Conservation (phyloP, 2,113 vertebrate genomes). For the Marcusenius ussheri region DNA sequence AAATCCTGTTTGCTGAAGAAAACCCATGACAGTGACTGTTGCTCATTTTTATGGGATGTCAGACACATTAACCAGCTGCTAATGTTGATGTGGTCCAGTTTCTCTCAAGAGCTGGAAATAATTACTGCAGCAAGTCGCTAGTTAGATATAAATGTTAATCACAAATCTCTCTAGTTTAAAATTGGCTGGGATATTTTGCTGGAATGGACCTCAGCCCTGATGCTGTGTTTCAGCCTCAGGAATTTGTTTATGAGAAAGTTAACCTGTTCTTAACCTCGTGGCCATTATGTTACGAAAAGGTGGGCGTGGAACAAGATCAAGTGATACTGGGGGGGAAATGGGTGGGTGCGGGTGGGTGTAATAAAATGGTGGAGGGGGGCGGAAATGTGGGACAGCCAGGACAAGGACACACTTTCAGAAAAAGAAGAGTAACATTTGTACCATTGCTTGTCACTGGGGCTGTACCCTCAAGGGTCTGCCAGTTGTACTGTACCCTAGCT, state of each 20-base stretch:
- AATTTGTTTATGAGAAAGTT: not conserved
- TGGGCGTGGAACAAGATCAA: not conserved
- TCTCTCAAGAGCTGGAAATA: not conserved
- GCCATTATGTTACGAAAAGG: not conserved
- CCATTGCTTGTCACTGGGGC: too few relatives aligned
- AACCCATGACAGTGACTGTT: not conserved
- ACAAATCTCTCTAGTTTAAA: not conserved
- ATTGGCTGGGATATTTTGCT: not conserved
- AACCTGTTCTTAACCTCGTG: not conserved
- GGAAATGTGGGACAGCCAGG: not conserved
- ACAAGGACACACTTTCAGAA: not conserved
- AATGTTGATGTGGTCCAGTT: not conserved
- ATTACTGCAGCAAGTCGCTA: not conserved
- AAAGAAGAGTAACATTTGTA: too few relatives aligned
- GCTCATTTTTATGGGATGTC: slow-evolving; percentile 17
- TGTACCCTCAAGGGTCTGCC: too few relatives aligned
- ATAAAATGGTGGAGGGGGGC: not conserved
- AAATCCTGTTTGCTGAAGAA: not conserved
- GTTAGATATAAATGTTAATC: slow-evolving; percentile 4
- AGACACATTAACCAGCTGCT: not conserved
- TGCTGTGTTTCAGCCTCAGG: not conserved
- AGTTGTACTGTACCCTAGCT: too few relatives aligned
- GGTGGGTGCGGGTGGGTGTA: not conserved
- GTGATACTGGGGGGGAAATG: not conserved
- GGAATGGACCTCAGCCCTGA: not conserved